A percentile compares a stretch with the other conserved stretches of the same genome.
Conservation (phyloP, 2,113 vertebrate genomes). For the Candoia aspera region DNA sequence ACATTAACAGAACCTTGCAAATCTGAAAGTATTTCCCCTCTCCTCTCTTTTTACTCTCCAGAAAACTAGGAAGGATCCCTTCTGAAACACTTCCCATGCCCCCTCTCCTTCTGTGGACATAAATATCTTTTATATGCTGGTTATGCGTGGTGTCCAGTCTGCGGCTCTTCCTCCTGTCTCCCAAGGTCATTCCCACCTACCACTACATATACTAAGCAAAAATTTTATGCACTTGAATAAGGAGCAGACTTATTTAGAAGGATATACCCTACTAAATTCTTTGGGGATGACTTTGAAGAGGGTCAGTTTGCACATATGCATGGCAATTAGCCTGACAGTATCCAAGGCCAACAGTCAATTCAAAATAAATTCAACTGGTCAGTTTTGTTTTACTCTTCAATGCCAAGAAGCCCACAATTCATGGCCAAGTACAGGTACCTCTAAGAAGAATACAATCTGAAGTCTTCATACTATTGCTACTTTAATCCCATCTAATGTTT, state of each 20-base stretch:
- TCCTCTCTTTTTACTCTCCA: neutral
- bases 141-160: neutral
- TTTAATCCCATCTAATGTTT: conserved; percentile 52
- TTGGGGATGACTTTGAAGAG: neutral
- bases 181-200: neutral
- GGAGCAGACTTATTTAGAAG: neutral
- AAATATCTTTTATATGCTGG: neutral
- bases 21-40: neutral
- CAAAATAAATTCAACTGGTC: conserved; percentile 38
- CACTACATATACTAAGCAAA: neutral
- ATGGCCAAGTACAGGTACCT: conserved; percentile 31
- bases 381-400: conserved; percentile 39
- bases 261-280: neutral
- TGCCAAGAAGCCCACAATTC: conserved; percentile 45
- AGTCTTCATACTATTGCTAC: conserved; percentile 42
- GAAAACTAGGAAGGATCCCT: neutral
- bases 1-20: neutral
- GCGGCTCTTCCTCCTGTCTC: neutral
- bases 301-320: neutral
- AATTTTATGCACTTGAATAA: neutral
- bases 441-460: conserved; percentile 32
- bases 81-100: neutral
- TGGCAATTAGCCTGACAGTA: neutral
- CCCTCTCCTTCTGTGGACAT: neutral
- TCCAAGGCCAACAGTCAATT: neutral